These are phyloP conservation scores for Mycetomoellerius zeteki DNA, from an alignment of 1,140 invertebrate genomes.

Conservation along the genomic window DNA sequence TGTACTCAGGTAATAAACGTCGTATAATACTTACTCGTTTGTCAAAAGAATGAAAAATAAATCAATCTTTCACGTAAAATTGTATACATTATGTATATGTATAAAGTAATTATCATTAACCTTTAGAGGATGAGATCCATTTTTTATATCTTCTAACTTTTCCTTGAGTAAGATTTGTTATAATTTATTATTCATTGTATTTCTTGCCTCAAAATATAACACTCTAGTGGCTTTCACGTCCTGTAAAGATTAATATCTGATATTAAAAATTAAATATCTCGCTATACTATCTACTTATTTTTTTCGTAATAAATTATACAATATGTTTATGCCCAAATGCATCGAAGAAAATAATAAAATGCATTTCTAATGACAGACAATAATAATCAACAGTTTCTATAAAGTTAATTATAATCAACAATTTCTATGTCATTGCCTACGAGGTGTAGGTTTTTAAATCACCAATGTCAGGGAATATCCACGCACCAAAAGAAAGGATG, in stretches of 20 bases:
- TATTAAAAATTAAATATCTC: slow-evolving; percentile 14
- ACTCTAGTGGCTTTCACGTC: no score
- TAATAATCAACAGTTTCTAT: slow-evolving; percentile 9
- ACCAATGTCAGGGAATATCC: slow-evolving; percentile 41
- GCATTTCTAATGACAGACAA: neutral
- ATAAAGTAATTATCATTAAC: neutral
- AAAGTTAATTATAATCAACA: neutral
- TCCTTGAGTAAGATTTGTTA: no score
- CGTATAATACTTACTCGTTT: neutral
- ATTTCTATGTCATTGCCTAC: neutral
- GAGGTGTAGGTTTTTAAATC: slow-evolving; percentile 37
- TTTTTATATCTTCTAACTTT: no score
- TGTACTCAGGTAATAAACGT: neutral
- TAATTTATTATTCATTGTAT: no score
- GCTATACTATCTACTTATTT: neutral
- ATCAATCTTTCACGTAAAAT: neutral
- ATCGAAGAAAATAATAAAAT: neutral
- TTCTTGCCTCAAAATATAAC: no score
- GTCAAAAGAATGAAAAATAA: neutral
- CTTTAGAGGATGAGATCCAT: no score
- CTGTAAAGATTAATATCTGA: neutral
- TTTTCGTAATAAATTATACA: neutral
- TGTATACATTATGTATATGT: no score
- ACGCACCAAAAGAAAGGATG: slow-evolving; percentile 69
- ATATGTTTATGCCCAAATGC: neutral